Evolutionary conservation across 2,888 invertebrate genomes (phyloP), one percentile per base, ranked within the genome.

Genomic region (Orthosia gracilis): DNA sequence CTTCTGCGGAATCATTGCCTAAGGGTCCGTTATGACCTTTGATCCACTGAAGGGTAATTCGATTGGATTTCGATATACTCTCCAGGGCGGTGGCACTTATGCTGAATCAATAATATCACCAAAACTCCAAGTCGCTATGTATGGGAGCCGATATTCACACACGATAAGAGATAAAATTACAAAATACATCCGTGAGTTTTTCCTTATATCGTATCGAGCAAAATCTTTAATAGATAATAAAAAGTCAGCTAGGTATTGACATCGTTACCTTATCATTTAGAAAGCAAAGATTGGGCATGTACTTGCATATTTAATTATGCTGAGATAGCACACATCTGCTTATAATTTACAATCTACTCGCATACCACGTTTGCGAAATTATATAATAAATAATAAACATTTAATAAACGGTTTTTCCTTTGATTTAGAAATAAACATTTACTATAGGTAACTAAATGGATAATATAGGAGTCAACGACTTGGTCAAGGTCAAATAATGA

Each of bases 221-320:
- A 58, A 73, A 80, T 80, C 73, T 73, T 47, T 49, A 58, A 63
- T 49, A 73, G 57, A 59, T 52, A 79, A 31, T 59, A 23, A 23
- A 17, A 54, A 49, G 13, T 3, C 26, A 61, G 3, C n/a, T 26
- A 62, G 73, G 11, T 63, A 59, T 52, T 58, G 47, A 12, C 9
- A 17, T 58, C n/a, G 23, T 67, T 13, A 49, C 11, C 12, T 52
- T 80, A 76, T 73, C 76, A 18, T 1, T 4, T 80, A 18, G 47
- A 31, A 49, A 13, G 15, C 18, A 17, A 21, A 45, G 52, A 80
- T 80, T 54, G 26, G 11, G 7, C 80, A 72, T 73, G 76, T 58
- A 63, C n/a, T 26, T 15, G n/a, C 31, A 31, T 61, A 31, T 52
- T 52, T 72, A 18, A 58, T 73, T 58, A 40, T 63, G 52, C 15